Evolutionary conservation across 2,888 invertebrate species (phyloP).

Genomic region (Notocelia uddmanniana): DNA sequence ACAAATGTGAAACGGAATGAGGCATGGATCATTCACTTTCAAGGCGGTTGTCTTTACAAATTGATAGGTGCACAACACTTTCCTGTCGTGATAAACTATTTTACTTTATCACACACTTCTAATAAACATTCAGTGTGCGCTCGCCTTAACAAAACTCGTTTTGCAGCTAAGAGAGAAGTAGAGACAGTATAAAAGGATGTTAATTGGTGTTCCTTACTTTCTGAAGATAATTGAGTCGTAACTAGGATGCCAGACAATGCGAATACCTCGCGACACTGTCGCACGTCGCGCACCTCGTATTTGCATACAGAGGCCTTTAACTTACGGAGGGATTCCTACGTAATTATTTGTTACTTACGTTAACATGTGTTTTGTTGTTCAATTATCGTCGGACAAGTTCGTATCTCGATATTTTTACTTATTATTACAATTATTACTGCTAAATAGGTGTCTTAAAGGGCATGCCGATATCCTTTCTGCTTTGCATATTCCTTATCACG

Average conservation of each 20-base stretch:
- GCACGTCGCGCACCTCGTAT: conserved; percentile 60
- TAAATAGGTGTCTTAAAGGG: conserved; percentile 32
- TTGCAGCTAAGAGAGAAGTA: conserved; percentile 51
- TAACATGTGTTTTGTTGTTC: conserved; percentile 52
- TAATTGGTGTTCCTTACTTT: conserved; percentile 76
- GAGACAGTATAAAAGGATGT: conserved; percentile 72
- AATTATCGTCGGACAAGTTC: conserved; percentile 25
- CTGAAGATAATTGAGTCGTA: conserved; percentile 76
- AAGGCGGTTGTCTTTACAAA: too few species aligned
- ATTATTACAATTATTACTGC: conserved; percentile 23
- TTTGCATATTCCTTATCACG: conserved; percentile 39
- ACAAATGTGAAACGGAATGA: too few species aligned
- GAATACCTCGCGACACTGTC: conserved; percentile 63
- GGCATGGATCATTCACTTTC: too few species aligned
- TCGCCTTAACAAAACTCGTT: conserved; percentile 46
- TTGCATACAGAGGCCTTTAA: conserved; percentile 69
- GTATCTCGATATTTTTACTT: conserved; percentile 24
- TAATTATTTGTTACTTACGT: conserved; percentile 58
- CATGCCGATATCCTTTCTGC: conserved; percentile 31
- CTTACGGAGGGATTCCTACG: conserved; percentile 54
- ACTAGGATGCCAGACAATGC: conserved; percentile 71
- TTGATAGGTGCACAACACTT: too few species aligned
- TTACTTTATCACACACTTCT: background rate
- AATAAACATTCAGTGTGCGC: conserved; percentile 18
- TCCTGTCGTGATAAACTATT: too few species aligned